Percentiles rank a stretch among this genome's conserved stretches.
Evolutionary conservation across 2,888 invertebrate genomes (phyloP).

Genomic region (Sussaba pulchella): DNA sequence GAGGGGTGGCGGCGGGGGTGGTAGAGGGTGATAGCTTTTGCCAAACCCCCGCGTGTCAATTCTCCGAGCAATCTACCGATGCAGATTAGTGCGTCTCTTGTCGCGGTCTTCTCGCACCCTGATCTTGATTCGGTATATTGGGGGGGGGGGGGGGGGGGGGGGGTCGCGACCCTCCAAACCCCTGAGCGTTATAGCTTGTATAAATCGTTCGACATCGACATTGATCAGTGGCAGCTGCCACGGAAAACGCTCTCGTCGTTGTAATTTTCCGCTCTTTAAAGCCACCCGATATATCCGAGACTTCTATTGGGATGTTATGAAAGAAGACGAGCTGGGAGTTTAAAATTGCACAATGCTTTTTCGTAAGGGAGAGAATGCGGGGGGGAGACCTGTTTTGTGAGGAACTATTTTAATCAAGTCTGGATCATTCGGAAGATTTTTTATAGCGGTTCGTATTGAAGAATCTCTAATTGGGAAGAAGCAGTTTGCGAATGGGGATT

Average conservation of each 20-base stretch:
- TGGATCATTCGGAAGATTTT: too few relatives aligned
- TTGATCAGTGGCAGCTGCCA: slow-evolving; percentile 16
- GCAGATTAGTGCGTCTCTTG: slow-evolving; percentile 80
- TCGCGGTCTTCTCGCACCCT: slow-evolving; percentile 49
- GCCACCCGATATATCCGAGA: background rate
- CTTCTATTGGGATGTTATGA: background rate
- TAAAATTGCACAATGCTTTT: too few relatives aligned
- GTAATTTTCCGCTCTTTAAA: background rate
- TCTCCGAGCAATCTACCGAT: slow-evolving; percentile 84
- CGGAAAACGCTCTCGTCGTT: background rate
- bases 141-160: too few relatives aligned
- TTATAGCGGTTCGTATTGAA: too few relatives aligned
- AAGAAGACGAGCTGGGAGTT: too few relatives aligned
- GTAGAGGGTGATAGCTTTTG: slow-evolving; percentile 58
- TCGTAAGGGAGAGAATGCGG: too few relatives aligned
- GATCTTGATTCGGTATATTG: slow-evolving; percentile 54
- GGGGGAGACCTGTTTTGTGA: too few relatives aligned
- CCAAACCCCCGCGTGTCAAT: slow-evolving; percentile 81
- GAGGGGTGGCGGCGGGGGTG: slow-evolving; percentile 2
- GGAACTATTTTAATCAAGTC: too few relatives aligned
- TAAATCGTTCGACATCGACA: slow-evolving; percentile 52
- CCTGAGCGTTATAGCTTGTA: slow-evolving; percentile 44
- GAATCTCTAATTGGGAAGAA: too few relatives aligned
- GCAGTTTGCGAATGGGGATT: too few relatives aligned
- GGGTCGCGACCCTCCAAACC: slow-evolving; percentile 29